A percentile compares a stretch with the other conserved stretches of the same genome.
Conservation (phyloP, 2,113 vertebrate species). For the Peromyscus polionotus region DNA sequence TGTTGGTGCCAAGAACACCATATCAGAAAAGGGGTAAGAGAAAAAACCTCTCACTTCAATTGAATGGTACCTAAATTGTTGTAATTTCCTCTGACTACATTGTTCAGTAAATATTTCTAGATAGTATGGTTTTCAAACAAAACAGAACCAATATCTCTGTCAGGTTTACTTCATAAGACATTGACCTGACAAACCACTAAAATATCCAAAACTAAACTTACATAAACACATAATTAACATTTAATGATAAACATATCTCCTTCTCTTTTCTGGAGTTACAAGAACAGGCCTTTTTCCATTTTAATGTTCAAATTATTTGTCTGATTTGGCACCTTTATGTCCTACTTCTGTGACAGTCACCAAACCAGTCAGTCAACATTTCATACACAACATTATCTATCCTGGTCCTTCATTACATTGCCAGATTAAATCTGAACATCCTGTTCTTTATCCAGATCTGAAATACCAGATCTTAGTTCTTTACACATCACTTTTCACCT, state of each 20-base stretch:
- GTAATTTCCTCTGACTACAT: not conserved
- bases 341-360: not conserved
- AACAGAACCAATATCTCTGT: not conserved
- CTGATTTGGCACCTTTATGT: not conserved
- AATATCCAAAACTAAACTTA: not conserved
- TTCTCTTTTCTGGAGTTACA: not conserved
- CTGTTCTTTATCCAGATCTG: not conserved
- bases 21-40: not conserved
- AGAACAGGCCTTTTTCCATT: not conserved
- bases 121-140: not conserved
- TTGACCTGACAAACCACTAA: not conserved
- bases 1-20: not conserved
- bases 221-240: not conserved
- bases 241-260: not conserved
- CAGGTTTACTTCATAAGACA: conserved; percentile 7
- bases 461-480: not conserved
- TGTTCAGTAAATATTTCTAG: not conserved
- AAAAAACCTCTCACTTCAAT: not conserved
- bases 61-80: not conserved
- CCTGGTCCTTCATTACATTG: not conserved
- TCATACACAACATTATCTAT: not conserved
- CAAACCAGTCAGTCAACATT: not conserved
- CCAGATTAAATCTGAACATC: not conserved
- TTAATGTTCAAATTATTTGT: not conserved
- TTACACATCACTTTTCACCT: not conserved